A percentile compares a stretch with the other conserved stretches of the same genome.
Conservation (phyloP, 2,888 invertebrate species). For the Phaedon cochleariae region DNA sequence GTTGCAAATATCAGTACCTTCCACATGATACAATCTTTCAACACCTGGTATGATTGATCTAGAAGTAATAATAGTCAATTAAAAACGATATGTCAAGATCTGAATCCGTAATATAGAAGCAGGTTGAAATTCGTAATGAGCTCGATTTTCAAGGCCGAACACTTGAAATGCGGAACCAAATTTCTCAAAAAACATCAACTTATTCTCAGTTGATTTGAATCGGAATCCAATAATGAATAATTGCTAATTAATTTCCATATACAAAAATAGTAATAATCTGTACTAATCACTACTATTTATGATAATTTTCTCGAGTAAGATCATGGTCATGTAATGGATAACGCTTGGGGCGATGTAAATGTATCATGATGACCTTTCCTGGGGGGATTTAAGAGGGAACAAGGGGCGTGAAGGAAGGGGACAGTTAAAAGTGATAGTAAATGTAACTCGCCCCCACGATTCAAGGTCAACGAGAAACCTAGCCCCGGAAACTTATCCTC, state of each 20-base stretch:
- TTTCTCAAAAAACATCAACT: background rate
- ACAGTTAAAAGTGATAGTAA: constrained; percentile 22
- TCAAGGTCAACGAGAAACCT: constrained; percentile 45
- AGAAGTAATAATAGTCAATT: no score
- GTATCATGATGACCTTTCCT: constrained; percentile 48
- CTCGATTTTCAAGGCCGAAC: no score
- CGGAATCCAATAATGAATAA: background rate
- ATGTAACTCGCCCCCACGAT: constrained; percentile 39
- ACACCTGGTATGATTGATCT: no score
- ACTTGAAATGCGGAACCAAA: background rate
- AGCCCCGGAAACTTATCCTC: constrained; percentile 37
- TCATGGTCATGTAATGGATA: constrained; percentile 51
- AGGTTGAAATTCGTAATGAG: no score
- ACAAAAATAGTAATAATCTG: background rate
- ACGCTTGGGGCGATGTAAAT: constrained; percentile 47
- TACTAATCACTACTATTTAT: constrained; percentile 9
- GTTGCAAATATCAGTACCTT: no score
- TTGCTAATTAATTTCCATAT: background rate
- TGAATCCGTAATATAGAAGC: no score
- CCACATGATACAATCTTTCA: no score
- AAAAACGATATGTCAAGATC: no score
- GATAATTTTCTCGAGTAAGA: constrained; percentile 44
- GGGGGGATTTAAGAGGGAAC: background rate
- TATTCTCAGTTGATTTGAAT: background rate
- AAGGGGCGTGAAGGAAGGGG: constrained; percentile 47